Evolutionary conservation across 64 coral and sea anemone species (phyloP), one percentile per base, ranked within the genome.

Genomic region (Trachythela sp.): DNA sequence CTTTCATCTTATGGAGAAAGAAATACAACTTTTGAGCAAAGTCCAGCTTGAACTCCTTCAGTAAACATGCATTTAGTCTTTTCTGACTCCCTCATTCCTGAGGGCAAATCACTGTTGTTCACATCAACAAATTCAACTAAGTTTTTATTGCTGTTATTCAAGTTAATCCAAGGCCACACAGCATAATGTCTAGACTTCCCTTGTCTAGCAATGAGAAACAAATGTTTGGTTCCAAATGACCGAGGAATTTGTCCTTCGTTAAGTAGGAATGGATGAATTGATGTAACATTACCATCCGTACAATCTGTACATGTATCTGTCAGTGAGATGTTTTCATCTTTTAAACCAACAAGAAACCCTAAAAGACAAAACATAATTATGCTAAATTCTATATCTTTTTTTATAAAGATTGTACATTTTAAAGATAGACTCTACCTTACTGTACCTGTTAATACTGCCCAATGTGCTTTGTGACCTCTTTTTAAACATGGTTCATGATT

Each of bases 391-490:
- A 27, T 72, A 31, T 14, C 17, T 72, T 31, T 72, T 72, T 24
- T 13, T 26, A 26, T 4, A 27, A 72, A 72, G n/a, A n/a, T n/a
- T n/a, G n/a, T n/a, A n/a, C n/a, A 76, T 22, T 36, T 89, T 11
- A 9, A 1, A 89, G 56, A 59, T 37, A 37, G 70, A 45, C 48
- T 35, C 27, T 84, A 80, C 67, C 17, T 11, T 2, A 24, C n/a
- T 40, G 35, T 85, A 98, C 95, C 95, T 80, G 93, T 94, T 10
- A 98, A 26, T 26, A 94, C 80, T 45, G 95, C 95, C 95, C 95
- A 98, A 48, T 98, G 95, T 14, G 95, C 93, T 86, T 88, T 92
- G 22, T 91, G 88, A 8, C 95, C 95, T 38, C 77, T 86, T 83
- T 70, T 86, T 54, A 92, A 35, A 49, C 91, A 94, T 31, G 95